Conservation (phyloP, 2,888 invertebrate genomes). For the Hipparchia sbordonii region DNA sequence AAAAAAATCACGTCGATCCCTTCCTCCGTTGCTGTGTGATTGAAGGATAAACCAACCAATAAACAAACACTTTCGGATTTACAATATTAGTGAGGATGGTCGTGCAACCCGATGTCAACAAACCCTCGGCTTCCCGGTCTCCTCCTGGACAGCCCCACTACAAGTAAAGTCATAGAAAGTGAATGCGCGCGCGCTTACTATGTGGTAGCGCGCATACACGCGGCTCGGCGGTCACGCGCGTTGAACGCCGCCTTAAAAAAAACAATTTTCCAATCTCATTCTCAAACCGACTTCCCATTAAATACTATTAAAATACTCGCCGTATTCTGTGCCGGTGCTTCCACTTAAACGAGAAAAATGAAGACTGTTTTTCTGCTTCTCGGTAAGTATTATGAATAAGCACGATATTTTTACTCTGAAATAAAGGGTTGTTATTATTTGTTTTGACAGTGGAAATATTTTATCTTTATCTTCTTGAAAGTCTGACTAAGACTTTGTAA, state of each 20-base stretch:
- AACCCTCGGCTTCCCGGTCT: conserved; percentile 70
- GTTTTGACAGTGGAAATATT: not conserved
- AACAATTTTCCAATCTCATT: conserved; percentile 52
- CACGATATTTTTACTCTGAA: conserved; percentile 2
- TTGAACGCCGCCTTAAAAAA: conserved; percentile 64
- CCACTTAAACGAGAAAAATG: conserved; percentile 52
- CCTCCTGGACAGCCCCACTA: conserved; percentile 70
- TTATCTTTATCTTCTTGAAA: not conserved
- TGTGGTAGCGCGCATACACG: conserved; percentile 62
- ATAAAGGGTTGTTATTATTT: conserved; percentile 6
- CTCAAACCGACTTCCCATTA: conserved; percentile 44
- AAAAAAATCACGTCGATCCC: too few species aligned
- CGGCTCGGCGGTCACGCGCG: conserved; percentile 68
- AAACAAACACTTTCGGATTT: too few species aligned
- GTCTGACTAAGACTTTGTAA: not conserved
- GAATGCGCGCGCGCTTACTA: conserved; percentile 63
- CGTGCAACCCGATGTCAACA: conserved; percentile 60
- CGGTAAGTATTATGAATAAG: conserved; percentile 58
- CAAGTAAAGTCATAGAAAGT: conserved; percentile 66
- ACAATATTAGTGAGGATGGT: conserved; percentile 6
- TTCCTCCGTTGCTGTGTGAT: too few species aligned
- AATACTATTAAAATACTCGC: conserved; percentile 41
- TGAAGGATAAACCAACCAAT: not conserved
- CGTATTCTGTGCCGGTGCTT: conserved; percentile 65
- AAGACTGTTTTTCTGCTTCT: conserved; percentile 63